A percentile compares a stretch with the other conserved stretches of the same genome.
Evolutionary conservation across 37 sponge, comb jelly and placozoan genomes (phyloP).

Genomic region (Halichondria panicea): DNA sequence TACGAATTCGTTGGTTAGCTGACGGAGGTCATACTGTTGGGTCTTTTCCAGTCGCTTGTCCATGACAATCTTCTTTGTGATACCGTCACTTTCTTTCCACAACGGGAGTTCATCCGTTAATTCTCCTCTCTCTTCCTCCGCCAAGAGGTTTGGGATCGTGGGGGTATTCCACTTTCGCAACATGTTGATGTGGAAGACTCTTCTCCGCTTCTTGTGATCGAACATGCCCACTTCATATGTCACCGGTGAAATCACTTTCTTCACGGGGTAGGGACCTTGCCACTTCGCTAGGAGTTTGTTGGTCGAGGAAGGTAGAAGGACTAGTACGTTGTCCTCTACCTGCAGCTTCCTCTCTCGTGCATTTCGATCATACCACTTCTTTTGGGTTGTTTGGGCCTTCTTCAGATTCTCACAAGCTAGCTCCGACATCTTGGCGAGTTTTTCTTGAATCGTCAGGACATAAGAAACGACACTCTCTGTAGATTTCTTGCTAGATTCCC

Average conservation of each 20-base stretch:
- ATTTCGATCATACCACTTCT: slow-evolving; percentile 41
- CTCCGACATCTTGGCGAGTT: slow-evolving; percentile 16
- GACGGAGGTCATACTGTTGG: background rate
- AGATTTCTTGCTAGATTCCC: slow-evolving; percentile 5
- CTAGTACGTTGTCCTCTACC: slow-evolving; percentile 37
- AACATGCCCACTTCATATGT: slow-evolving; percentile 26
- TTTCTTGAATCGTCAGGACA: slow-evolving; percentile 24
- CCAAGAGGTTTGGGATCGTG: background rate
- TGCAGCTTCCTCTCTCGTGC: slow-evolving; percentile 15
- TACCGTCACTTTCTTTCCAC: too few species aligned
- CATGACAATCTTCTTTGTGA: too few species aligned
- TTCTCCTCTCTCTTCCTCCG: background rate
- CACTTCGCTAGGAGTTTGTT: slow-evolving; percentile 32
- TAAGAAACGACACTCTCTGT: slow-evolving; percentile 38
- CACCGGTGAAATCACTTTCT: background rate
- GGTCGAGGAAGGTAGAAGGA: slow-evolving; percentile 24
- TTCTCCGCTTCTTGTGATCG: slow-evolving; percentile 6
- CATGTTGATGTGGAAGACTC: slow-evolving; percentile 46
- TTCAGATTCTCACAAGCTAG: slow-evolving; percentile 22
- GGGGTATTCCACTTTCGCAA: background rate
- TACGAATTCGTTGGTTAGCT: background rate
- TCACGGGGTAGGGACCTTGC: slow-evolving; percentile 37
- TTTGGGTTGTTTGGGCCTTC: slow-evolving; percentile 22
- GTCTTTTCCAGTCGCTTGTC: background rate
- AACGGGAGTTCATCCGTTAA: too few species aligned